These are phyloP conservation scores for Nemoura dubitans DNA, from an alignment of 2,888 invertebrate species.

Conservation along the genomic window DNA sequence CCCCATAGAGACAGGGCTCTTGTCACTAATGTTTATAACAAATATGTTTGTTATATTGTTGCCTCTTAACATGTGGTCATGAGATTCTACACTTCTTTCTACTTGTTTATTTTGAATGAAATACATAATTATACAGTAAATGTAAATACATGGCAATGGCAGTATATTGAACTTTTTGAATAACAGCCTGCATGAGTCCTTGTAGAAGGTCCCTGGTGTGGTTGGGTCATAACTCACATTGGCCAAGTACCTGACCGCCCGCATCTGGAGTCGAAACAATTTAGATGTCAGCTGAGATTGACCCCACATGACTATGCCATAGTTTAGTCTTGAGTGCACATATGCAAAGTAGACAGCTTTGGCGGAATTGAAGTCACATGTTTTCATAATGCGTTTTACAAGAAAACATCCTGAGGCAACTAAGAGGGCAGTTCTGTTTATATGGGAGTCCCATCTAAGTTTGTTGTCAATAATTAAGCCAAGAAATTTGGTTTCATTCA, in stretches of 20 bases:
- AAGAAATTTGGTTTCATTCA: conserved; percentile 12
- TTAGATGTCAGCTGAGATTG: background rate
- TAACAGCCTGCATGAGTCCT: background rate
- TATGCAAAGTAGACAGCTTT: background rate
- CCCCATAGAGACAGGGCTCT: background rate
- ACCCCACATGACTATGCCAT: background rate
- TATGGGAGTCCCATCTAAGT: background rate
- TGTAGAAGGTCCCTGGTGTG: conserved; percentile 7
- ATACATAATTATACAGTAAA: background rate
- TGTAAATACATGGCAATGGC: background rate
- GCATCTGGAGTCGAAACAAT: background rate
- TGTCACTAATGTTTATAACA: background rate
- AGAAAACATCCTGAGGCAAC: background rate
- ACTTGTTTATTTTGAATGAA: background rate
- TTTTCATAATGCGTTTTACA: conserved; percentile 12
- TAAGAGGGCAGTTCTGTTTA: conserved; percentile 12
- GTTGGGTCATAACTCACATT: background rate
- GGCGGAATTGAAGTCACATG: background rate
- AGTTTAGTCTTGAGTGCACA: conserved; percentile 5
- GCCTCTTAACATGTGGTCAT: background rate
- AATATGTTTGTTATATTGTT: background rate
- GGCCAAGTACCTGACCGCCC: background rate
- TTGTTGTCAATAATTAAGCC: background rate
- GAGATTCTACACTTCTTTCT: background rate
- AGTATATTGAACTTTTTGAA: background rate